Evolutionary conservation across 2,797 vertebrate species (phyloP), one percentile per base, ranked within the genome.

Genomic region (Discoglossus pictus): DNA sequence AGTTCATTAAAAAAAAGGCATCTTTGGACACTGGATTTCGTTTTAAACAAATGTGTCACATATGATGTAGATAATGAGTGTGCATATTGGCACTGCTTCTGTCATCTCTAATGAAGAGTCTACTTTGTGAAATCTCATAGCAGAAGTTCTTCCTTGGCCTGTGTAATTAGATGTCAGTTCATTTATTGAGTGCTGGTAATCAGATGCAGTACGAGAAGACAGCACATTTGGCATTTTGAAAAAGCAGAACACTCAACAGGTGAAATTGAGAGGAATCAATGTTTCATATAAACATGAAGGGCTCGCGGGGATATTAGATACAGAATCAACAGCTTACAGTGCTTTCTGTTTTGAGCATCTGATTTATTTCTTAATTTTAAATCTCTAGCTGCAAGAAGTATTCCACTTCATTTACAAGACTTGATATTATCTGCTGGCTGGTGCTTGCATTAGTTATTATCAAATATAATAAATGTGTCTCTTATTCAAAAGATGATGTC

Each of bases 161-260:
- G 63, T 76, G 80, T 75, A 69, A 81, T 79, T 73, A 73, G 11
- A 62, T 80, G 23, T 79, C 75, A 74, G 54, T 50, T 71, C 2
- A 76, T 78, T 79, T 67, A 69, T 65, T 79, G 68, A 68, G 58
- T 75, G 7, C 39, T 71, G 54, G 64, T 72, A 64, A 73, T 75
- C 66, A 60, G 73, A 68, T 59, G 25, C 38, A 66, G 38, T 10
- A 51, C 38, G 73, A 73, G 21, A 52, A 65, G 68, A 73, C 58
- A 54, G 38, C 35, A 15, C 63, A 60, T 52, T 24, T 77, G 74
- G 52, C 72, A 75, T 61, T 61, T 73, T 48, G 61, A 56, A 20
- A 72, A 63, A 43, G 34, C 31, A 70, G 68, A 72, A 61, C 3
- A 47, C 64, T 38, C 65, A 77, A 75, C 42, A 82, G n/a, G 34